phyloP scores from a whole-genome alignment of 2,113 vertebrate species.

The Malurus alboscapulatus region DNA sequence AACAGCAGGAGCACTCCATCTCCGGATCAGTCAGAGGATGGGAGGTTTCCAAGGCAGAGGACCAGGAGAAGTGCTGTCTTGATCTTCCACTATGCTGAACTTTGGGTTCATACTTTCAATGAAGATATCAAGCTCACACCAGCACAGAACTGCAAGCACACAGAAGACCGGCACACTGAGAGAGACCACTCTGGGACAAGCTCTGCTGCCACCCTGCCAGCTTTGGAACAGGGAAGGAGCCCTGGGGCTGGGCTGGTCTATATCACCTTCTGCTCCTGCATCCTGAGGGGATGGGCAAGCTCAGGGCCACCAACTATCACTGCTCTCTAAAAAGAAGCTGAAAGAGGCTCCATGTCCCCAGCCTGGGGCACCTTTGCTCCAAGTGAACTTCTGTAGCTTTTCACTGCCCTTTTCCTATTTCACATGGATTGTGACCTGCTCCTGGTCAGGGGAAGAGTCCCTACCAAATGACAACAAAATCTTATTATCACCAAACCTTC shows the following conservation, averaged over 20 bases:
- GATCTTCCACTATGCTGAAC: background rate
- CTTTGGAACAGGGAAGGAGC: background rate
- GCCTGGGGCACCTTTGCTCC: background rate
- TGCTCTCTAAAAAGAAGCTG: background rate
- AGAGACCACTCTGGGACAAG: background rate
- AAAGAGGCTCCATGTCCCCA: background rate
- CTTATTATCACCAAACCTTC: background rate
- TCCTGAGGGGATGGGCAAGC: background rate
- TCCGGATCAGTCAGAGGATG: fast-evolving
- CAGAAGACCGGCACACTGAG: fast-evolving
- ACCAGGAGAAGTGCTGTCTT: background rate
- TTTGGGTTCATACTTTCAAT: fast-evolving
- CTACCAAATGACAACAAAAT: fast-evolving
- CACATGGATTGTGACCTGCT: background rate
- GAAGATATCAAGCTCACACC: fast-evolving
- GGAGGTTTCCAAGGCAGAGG: background rate
- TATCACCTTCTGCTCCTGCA: fast-evolving
- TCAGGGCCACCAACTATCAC: background rate
- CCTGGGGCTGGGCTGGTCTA: background rate
- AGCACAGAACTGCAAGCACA: background rate
- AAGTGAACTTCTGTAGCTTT: background rate
- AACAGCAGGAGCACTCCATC: background rate
- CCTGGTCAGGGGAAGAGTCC: background rate
- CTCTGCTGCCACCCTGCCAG: background rate
- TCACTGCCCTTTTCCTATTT: background rate